A percentile compares a stretch with the other conserved stretches of the same genome.
phyloP scores from a whole-genome alignment of 2,888 invertebrate genomes.

The Tetramorium bicarinatum region DNA sequence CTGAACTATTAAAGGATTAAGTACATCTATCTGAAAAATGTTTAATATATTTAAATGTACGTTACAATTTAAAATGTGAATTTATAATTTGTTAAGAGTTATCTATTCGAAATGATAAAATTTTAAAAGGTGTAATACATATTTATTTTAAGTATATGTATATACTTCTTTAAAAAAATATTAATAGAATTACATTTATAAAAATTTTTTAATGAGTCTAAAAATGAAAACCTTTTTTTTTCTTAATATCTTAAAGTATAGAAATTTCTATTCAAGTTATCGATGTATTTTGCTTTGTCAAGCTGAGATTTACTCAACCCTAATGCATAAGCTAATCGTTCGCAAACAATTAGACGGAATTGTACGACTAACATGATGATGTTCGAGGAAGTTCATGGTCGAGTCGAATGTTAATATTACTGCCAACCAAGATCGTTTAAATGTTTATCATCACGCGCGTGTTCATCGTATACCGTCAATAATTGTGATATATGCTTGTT shows the following conservation, averaged over 20 bases:
- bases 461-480: slow-evolving; percentile 14
- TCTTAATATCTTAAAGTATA: background rate
- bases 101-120: background rate
- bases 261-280: background rate
- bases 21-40: background rate
- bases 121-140: background rate
- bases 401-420: slow-evolving; percentile 31
- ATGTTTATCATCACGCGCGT: slow-evolving; percentile 30
- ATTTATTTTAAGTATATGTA: background rate
- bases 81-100: slow-evolving; percentile 4
- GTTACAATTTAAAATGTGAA: background rate
- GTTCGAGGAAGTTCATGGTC: slow-evolving; percentile 43
- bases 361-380: slow-evolving; percentile 2
- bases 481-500: slow-evolving; percentile 40
- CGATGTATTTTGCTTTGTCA: slow-evolving; percentile 1
- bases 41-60: background rate
- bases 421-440: slow-evolving; percentile 44
- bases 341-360: slow-evolving; percentile 27
- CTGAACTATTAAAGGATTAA: background rate
- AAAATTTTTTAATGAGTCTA: slow-evolving; percentile 10
- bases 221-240: background rate
- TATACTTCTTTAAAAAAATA: background rate
- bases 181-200: background rate
- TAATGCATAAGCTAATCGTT: slow-evolving; percentile 20
- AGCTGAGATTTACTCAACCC: slow-evolving; percentile 2